Evolutionary conservation across 2,113 vertebrate genomes (phyloP), one percentile per base, ranked within the genome.

Genomic region (Macaca nemestrina): DNA sequence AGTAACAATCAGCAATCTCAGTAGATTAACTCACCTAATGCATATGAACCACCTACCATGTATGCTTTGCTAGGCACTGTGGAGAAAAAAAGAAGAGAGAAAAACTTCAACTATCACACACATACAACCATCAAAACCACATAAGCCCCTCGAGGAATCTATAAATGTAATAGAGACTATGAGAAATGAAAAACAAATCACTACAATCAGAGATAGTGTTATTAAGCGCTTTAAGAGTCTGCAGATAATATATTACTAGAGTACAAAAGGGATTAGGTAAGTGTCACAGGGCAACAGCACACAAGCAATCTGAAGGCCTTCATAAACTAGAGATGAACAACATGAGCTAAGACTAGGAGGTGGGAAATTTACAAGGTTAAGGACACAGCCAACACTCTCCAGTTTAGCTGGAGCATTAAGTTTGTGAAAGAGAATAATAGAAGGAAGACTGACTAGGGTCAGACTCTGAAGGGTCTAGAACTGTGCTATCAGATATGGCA

Each of bases 381-480:
- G 67, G 85, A 45, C 27, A 82, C 8, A 79, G 70, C 38, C 48
- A 85, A 59, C n/a, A 55, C 0, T 38, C 50, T 92, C 43, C 64
- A 84, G 43, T 61, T 88, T 50, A 84, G 55, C 72, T 90, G 25
- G 14, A 82, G 45, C 48, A 76, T 25, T 87, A 23, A 64, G 18
- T 80, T 17, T 45, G 57, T 94, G 30, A 81, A 76, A 88, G 30
- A 40, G 48, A 61, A 17, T 22, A 57, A 16, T 10, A 38, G 82
- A 88, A 94, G 45, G 82, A 88, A 94, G 45, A 40, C 5, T 68
- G 81, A 82, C 13, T 92, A 82, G 43, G 43, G 75, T 82, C 35
- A 96, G 72, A 64, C 25, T 32, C 27, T 45, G 76, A 90, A 96
- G 87, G 82, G 27, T 89, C 68, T 92, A 72, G 30, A 94, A 92